These are phyloP conservation scores for Rhynchonycteris naso DNA, from an alignment of 2,797 vertebrate species.

Conservation along the genomic window DNA sequence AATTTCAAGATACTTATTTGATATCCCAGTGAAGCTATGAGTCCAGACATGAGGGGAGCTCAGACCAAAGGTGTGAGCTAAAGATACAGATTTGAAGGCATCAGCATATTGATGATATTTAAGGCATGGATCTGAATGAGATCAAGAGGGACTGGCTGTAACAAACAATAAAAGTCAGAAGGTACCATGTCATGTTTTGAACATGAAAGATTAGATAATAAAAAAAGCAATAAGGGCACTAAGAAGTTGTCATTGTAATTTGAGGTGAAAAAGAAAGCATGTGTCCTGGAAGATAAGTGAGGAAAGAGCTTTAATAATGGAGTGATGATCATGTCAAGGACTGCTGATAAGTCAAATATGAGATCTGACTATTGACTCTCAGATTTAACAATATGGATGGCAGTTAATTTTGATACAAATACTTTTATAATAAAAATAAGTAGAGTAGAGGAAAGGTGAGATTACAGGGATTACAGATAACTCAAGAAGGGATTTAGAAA, in stretches of 20 bases:
- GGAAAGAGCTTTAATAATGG: not conserved
- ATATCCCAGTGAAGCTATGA: conserved; percentile 37
- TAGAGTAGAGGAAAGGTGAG: not conserved
- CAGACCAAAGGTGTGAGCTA: conserved; percentile 39
- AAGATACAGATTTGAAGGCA: conserved; percentile 27
- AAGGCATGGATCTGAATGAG: conserved; percentile 48
- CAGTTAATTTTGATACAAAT: not conserved
- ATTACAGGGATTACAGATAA: not conserved
- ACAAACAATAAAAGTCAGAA: conserved; percentile 25
- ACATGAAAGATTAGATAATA: not conserved
- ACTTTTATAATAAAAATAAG: not conserved
- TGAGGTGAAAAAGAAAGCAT: not conserved
- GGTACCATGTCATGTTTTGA: not conserved
- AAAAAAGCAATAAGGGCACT: not conserved
- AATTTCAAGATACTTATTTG: conserved; percentile 48
- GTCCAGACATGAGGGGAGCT: conserved; percentile 8
- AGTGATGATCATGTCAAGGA: not conserved
- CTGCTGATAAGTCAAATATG: not conserved
- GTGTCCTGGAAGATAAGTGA: not conserved
- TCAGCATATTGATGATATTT: conserved; percentile 50
- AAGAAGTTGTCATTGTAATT: not conserved
- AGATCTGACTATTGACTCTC: not conserved
- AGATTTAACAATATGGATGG: not conserved
- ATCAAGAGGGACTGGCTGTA: not conserved
- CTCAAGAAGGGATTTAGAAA: not conserved